Evolutionary conservation across 2,888 invertebrate species (phyloP).

Genomic region (Heliconius erato): DNA sequence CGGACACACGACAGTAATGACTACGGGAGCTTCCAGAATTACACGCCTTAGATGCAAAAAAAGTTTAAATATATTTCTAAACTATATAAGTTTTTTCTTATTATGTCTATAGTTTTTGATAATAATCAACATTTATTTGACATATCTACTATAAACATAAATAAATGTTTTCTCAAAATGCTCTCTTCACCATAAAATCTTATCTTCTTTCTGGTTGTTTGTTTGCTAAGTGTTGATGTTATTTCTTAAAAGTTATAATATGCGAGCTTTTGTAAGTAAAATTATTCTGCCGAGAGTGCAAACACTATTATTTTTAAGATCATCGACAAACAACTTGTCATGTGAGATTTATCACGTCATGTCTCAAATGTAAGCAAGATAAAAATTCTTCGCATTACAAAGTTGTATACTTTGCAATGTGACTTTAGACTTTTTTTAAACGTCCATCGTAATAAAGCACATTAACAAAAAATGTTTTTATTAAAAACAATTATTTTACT

Average conservation of each 20-base stretch:
- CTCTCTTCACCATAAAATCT: no score
- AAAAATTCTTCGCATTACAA: conserved; percentile 12
- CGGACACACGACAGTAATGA: conserved; percentile 67
- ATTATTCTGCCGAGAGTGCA: no score
- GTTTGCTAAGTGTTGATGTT: no score
- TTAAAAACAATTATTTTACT: no score
- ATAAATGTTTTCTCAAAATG: no score
- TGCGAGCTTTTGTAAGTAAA: background rate
- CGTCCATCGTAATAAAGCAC: background rate
- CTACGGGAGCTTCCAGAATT: conserved; percentile 40
- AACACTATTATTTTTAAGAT: background rate
- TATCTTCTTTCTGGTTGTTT: no score
- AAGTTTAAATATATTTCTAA: conserved; percentile 12
- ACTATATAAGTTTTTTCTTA: background rate
- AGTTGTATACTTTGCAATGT: background rate
- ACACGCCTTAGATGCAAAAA: conserved; percentile 3
- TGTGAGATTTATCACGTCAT: background rate
- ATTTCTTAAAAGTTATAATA: background rate
- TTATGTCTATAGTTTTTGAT: background rate
- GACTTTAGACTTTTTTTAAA: background rate
- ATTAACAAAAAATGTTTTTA: background rate
- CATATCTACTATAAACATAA: no score
- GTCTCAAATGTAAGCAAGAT: background rate
- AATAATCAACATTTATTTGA: no score
- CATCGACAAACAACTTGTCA: background rate